These are phyloP conservation scores for Luehdorfia chinensis DNA, from an alignment of 1,140 invertebrate species.

Conservation along the genomic window DNA sequence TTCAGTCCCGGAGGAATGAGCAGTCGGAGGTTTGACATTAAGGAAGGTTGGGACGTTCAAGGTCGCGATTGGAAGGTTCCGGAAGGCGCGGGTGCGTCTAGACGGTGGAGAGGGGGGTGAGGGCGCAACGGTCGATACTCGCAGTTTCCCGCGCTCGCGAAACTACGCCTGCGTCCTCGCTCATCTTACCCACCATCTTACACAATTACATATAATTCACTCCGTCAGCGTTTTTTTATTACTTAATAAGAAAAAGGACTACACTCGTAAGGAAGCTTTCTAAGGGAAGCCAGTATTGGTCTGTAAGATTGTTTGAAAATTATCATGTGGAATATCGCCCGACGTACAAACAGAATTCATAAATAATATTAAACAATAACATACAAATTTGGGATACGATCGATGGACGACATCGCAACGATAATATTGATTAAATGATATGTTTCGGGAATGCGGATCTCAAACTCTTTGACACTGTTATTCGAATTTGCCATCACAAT, in stretches of 20 bases:
- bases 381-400: no score
- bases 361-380: no score
- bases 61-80: conserved; percentile 70
- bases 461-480: no score
- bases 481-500: no score
- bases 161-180: conserved; percentile 58
- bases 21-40: conserved; percentile 57
- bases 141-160: conserved; percentile 70
- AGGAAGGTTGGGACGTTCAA: conserved; percentile 73
- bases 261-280: no score
- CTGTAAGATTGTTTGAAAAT: no score
- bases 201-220: conserved; percentile 24
- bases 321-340: no score
- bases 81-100: conserved; percentile 71
- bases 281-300: no score
- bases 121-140: conserved; percentile 61
- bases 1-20: conserved; percentile 38
- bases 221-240: background rate
- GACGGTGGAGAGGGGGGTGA: conserved; percentile 49
- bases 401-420: no score
- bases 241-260: background rate
- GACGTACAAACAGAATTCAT: no score
- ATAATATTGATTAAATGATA: no score
- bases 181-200: conserved; percentile 53
- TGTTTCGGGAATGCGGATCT: no score